Evolutionary conservation across 37 sponge, comb jelly and placozoan genomes (phyloP).

Genomic region (Spongia lamella): DNA sequence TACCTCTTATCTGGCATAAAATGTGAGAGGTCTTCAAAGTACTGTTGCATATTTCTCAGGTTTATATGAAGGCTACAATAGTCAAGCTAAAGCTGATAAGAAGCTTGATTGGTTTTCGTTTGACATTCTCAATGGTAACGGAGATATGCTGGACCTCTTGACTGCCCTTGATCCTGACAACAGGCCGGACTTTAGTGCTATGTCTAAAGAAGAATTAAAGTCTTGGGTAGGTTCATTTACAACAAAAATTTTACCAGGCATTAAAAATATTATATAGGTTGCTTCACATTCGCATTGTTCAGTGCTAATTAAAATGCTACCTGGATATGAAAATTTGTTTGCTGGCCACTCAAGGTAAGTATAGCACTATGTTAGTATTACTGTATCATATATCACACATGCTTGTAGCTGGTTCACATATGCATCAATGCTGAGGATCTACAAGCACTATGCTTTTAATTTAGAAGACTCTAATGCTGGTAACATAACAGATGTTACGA

Average conservation of each 20-base stretch:
- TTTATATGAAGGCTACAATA: neutral
- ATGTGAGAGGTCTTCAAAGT: neutral
- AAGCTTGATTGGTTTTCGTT: constrained; percentile 49
- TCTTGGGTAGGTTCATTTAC: constrained; percentile 46
- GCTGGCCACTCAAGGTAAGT: constrained; percentile 1
- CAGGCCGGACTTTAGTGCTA: constrained; percentile 29
- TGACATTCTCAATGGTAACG: constrained; percentile 55
- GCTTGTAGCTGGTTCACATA: constrained; percentile 46
- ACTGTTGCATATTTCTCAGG: constrained; percentile 5
- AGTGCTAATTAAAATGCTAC: constrained; percentile 57
- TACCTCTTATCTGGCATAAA: neutral
- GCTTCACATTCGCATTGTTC: constrained; percentile 36
- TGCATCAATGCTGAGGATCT: constrained; percentile 55
- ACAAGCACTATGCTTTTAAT: constrained; percentile 63
- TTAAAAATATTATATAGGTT: constrained; percentile 24
- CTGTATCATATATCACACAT: neutral
- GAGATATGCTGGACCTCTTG: constrained; percentile 46
- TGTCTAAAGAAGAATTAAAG: constrained; percentile 27
- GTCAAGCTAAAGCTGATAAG: constrained; percentile 7
- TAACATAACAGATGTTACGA: constrained; percentile 8
- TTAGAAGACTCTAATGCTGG: constrained; percentile 27
- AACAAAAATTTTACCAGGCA: constrained; percentile 59
- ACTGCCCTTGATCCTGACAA: constrained; percentile 11
- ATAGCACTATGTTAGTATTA: neutral
- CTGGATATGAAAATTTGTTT: constrained; percentile 64